phyloP scores from a whole-genome alignment of 2,888 invertebrate species.

The Axea sp. region DNA sequence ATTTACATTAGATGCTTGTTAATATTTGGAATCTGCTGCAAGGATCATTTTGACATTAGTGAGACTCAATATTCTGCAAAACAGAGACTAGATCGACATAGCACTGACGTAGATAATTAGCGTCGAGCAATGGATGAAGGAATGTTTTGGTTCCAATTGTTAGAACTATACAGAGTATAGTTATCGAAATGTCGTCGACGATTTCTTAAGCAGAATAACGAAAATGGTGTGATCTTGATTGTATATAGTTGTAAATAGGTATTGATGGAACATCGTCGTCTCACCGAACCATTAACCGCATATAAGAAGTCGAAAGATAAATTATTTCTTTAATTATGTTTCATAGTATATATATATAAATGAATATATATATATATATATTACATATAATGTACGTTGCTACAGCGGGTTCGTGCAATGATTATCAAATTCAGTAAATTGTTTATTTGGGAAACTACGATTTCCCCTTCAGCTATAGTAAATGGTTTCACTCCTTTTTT shows the following conservation, averaged over 20 bases:
- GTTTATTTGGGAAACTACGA: slow-evolving; percentile 18
- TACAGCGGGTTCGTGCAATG: slow-evolving; percentile 74
- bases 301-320: slow-evolving; percentile 62
- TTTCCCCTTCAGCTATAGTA: slow-evolving; percentile 30
- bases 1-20: slow-evolving; percentile 6
- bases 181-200: not conserved
- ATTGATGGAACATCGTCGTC: slow-evolving; percentile 70
- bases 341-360: slow-evolving; percentile 67
- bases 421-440: slow-evolving; percentile 38
- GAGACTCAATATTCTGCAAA: slow-evolving; percentile 50
- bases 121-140: not conserved
- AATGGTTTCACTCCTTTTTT: slow-evolving; percentile 50
- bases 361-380: slow-evolving; percentile 22
- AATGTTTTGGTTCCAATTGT: slow-evolving; percentile 16
- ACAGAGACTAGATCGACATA: slow-evolving; percentile 20
- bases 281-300: slow-evolving; percentile 69
- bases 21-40: slow-evolving; percentile 4
- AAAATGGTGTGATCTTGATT: slow-evolving; percentile 59
- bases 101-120: slow-evolving; percentile 25
- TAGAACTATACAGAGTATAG: slow-evolving; percentile 15
- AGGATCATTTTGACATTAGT: slow-evolving; percentile 32
- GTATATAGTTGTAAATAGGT: slow-evolving; percentile 76
- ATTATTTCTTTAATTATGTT: slow-evolving; percentile 73
- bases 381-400: slow-evolving; percentile 63
- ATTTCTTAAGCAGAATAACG: slow-evolving; percentile 32